Evolutionary conservation across 2,797 vertebrate genomes (phyloP).

Genomic region (Notoglanidium macrostoma): DNA sequence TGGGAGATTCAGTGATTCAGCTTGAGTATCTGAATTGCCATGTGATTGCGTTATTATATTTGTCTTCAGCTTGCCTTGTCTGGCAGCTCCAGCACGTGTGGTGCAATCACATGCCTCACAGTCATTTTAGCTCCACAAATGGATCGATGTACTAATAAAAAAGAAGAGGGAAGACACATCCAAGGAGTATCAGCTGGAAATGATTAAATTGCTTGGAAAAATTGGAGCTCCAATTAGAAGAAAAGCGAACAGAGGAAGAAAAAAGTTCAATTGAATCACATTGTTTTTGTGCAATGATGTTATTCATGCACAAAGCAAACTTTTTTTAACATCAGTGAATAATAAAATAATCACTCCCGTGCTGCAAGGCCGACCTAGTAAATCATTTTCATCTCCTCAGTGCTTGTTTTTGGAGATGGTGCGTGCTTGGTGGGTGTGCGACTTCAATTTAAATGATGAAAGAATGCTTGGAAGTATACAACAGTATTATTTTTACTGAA

Average conservation of each 20-base stretch:
- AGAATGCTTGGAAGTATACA: conserved; percentile 28
- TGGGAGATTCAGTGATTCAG: background rate
- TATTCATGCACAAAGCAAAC: conserved; percentile 43
- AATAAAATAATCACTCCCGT: conserved; percentile 35
- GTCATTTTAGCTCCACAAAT: background rate
- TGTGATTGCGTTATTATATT: background rate
- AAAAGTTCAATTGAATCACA: background rate
- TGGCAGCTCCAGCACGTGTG: background rate
- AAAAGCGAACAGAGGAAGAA: background rate
- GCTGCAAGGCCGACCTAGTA: conserved; percentile 28
- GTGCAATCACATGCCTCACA: background rate
- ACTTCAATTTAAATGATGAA: conserved; percentile 45
- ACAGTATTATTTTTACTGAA: background rate
- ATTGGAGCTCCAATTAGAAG: background rate
- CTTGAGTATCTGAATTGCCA: background rate
- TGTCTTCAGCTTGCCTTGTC: background rate
- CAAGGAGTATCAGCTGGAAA: background rate
- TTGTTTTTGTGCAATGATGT: conserved; percentile 18
- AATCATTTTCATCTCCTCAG: conserved; percentile 32
- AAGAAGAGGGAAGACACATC: too few relatives aligned
- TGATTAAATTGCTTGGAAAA: conserved; percentile 12
- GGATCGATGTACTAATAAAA: background rate
- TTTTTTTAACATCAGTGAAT: conserved; percentile 34
- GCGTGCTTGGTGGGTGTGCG: conserved; percentile 2
- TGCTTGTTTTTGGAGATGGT: conserved; percentile 19